A percentile compares a stretch with the other conserved stretches of the same genome.
phyloP scores from a whole-genome alignment of 2,113 vertebrate species.

The Pseudorectes ferrugineus region DNA sequence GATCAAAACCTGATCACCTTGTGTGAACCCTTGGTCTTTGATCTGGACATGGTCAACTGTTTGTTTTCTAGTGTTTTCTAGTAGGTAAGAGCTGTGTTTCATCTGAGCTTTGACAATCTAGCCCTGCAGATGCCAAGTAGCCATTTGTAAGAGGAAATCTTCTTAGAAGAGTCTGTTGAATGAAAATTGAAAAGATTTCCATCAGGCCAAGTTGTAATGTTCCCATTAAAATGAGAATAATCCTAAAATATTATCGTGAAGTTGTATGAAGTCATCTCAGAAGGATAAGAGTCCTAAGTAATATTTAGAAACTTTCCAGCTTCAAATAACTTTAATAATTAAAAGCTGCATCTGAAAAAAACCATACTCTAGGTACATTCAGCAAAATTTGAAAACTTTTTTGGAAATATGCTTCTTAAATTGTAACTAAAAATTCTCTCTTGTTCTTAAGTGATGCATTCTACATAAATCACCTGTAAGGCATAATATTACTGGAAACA shows the following conservation, averaged over 20 bases:
- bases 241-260: neutral
- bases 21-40: conserved; percentile 4
- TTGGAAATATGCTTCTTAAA: neutral
- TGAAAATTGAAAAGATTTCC: neutral
- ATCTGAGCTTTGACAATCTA: neutral
- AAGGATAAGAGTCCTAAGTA: neutral
- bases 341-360: neutral
- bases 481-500: neutral
- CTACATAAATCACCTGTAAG: neutral
- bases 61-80: conserved; percentile 49
- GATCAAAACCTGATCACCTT: conserved; percentile 35
- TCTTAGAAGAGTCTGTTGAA: neutral
- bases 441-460: neutral
- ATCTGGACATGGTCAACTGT: conserved; percentile 4
- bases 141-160: neutral
- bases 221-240: neutral
- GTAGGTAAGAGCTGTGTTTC: neutral
- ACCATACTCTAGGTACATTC: neutral
- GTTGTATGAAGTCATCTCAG: neutral
- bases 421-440: neutral
- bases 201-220: neutral
- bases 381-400: neutral
- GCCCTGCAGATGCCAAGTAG: neutral
- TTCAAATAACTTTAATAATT: neutral
- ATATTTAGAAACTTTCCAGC: neutral